Conservation (phyloP, 2,888 invertebrate genomes). For the Pilophorus perplexus region DNA sequence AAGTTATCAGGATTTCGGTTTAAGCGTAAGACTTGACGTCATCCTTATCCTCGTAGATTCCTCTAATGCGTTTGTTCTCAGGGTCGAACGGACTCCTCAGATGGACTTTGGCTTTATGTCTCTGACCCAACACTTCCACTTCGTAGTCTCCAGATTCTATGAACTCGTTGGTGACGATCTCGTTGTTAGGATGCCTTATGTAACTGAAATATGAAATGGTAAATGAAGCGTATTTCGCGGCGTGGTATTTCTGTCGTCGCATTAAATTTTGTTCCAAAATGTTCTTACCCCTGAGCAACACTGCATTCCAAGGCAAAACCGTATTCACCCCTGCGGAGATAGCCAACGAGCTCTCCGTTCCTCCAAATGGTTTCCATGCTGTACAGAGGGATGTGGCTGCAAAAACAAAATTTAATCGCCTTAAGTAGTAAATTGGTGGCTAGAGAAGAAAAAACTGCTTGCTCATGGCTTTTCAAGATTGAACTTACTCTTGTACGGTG, state of each 20-base stretch:
- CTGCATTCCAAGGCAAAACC: constrained; percentile 61
- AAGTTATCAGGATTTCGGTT: not conserved
- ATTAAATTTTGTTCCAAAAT: constrained; percentile 10
- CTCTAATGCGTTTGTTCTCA: constrained; percentile 68
- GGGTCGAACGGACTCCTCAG: constrained; percentile 80
- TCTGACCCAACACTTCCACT: constrained; percentile 75
- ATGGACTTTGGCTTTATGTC: constrained; percentile 67
- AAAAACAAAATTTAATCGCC: too few relatives aligned
- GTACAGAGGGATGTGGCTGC: constrained; percentile 67
- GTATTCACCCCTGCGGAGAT: constrained; percentile 77
- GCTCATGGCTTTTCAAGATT: too few relatives aligned
- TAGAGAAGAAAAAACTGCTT: not conserved
- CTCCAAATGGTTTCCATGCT: constrained; percentile 83
- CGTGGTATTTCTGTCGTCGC: too few relatives aligned
- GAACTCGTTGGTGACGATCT: constrained; percentile 64
- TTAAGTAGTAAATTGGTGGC: not conserved
- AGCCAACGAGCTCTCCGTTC: constrained; percentile 73
- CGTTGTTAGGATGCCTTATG: constrained; percentile 59
- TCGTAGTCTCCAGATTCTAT: constrained; percentile 70
- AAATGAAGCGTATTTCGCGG: too few relatives aligned
- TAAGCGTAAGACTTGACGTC: constrained; percentile 1
- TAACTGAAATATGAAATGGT: constrained; percentile 57
- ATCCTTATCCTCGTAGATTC: constrained; percentile 54
- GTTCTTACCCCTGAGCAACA: constrained; percentile 61
- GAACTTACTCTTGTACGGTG: constrained; percentile 63